Evolutionary conservation across 2,113 vertebrate species (phyloP).

Genomic region (Eira barbara): DNA sequence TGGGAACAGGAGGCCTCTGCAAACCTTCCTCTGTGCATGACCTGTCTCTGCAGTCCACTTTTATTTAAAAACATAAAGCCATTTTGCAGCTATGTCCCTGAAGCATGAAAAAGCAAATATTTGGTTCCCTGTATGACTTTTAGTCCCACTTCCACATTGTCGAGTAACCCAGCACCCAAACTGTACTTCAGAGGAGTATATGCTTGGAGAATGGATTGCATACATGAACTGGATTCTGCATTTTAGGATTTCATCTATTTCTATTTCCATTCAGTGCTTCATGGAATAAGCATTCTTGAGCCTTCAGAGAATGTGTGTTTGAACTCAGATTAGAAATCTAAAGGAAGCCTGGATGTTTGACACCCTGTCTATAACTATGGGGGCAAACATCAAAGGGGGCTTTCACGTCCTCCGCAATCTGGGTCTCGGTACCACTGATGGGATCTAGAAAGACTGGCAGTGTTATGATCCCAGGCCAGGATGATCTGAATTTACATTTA

Average conservation of each 20-base stretch:
- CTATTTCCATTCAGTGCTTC: neutral
- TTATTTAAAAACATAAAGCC: neutral
- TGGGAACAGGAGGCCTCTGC: slow-evolving; percentile 58
- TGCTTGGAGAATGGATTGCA: neutral
- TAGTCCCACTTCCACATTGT: neutral
- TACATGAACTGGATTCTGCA: neutral
- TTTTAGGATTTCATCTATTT: neutral
- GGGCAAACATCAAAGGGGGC: neutral
- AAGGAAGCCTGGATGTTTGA: neutral
- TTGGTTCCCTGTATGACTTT: neutral
- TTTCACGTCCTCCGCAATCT: neutral
- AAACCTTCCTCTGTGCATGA: neutral
- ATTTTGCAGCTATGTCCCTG: neutral
- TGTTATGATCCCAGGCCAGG: neutral
- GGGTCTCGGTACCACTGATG: neutral
- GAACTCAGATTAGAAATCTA: neutral
- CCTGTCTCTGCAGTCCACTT: neutral
- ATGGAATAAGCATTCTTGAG: neutral
- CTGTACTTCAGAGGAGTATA: neutral
- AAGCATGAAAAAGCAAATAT: neutral
- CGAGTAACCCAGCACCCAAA: neutral
- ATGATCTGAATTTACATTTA: neutral
- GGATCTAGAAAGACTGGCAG: neutral
- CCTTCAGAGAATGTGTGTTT: neutral
- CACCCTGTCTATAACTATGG: neutral